Evolutionary conservation across 2,888 invertebrate species (phyloP).

Genomic region (Antheraea assamensis): DNA sequence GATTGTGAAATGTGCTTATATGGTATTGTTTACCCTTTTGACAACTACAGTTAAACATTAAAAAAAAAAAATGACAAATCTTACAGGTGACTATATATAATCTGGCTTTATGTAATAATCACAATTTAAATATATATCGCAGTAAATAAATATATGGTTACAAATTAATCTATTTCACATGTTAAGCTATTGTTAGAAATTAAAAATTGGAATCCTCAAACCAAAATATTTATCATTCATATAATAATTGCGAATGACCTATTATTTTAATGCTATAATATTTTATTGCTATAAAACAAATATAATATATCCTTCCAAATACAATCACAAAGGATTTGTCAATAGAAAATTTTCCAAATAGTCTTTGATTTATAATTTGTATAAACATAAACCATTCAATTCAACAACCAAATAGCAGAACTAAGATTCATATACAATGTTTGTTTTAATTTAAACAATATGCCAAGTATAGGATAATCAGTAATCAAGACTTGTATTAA

Average conservation of each 20-base stretch:
- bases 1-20: conserved; percentile 7
- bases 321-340: neutral
- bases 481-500: neutral
- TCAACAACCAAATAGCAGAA: neutral
- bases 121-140: neutral
- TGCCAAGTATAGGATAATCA: neutral
- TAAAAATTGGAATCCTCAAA: neutral
- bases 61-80: neutral
- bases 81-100: neutral
- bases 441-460: neutral
- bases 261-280: neutral
- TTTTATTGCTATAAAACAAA: neutral
- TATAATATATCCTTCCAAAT: neutral
- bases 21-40: conserved; percentile 9
- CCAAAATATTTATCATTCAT: neutral
- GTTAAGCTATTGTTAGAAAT: neutral
- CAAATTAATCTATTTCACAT: neutral
- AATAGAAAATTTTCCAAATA: neutral
- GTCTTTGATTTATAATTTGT: neutral
- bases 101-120: neutral
- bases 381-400: neutral
- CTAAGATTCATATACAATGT: neutral
- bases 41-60: neutral
- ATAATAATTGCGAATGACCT: neutral
- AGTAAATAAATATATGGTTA: neutral